phyloP scores from a whole-genome alignment of 2,888 invertebrate species.

The Stenodera caucasica region DNA sequence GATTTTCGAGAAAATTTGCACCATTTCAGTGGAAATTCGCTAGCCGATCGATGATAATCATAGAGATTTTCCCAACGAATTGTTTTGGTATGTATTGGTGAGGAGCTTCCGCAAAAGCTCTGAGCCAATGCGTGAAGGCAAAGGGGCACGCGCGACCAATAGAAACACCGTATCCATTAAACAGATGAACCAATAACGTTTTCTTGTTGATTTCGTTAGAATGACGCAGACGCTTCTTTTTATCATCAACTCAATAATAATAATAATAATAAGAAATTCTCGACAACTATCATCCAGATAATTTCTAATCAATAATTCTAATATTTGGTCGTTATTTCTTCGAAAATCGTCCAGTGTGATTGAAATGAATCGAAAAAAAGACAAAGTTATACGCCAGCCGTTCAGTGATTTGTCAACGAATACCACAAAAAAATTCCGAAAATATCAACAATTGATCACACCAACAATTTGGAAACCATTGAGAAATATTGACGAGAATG shows the following conservation, averaged over 20 bases:
- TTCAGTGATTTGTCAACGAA: background rate
- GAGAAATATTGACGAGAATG: too few species aligned
- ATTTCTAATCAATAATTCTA: background rate
- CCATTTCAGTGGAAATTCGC: background rate
- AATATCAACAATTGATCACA: too few species aligned
- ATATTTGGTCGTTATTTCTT: background rate
- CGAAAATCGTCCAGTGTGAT: too few species aligned
- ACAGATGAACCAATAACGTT: conserved; percentile 44
- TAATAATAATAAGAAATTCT: conserved; percentile 32
- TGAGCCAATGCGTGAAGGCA: conserved; percentile 40
- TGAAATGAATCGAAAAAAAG: too few species aligned
- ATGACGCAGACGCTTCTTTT: conserved; percentile 29
- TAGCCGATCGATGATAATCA: too few species aligned
- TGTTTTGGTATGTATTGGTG: conserved; percentile 8
- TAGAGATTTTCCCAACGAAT: too few species aligned
- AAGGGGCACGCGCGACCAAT: conserved; percentile 51
- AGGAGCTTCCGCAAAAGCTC: conserved; percentile 35
- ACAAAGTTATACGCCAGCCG: background rate
- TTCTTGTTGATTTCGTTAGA: conserved; percentile 24
- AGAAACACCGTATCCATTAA: conserved; percentile 35
- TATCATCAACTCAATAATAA: conserved; percentile 15
- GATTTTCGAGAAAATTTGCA: background rate
- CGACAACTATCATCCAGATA: conserved; percentile 9
- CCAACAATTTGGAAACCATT: too few species aligned
- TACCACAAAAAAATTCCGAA: background rate